phyloP scores from a whole-genome alignment of 2,888 invertebrate species.

The Maniola hyperantus region DNA sequence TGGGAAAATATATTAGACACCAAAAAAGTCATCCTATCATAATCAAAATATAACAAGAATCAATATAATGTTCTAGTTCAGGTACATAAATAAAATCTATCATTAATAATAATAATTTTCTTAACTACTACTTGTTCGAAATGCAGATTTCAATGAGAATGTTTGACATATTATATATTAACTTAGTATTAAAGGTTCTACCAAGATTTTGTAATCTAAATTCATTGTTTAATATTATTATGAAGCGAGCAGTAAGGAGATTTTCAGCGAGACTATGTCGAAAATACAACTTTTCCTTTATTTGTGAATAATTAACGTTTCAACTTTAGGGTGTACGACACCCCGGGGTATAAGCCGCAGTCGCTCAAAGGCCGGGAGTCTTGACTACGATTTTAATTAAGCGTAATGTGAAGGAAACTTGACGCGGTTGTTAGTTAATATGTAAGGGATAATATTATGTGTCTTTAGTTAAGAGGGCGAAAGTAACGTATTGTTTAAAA shows the following conservation, averaged over 20 bases:
- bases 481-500: background rate
- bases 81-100: too few relatives aligned
- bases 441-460: slow-evolving; percentile 14
- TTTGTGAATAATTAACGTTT: slow-evolving; percentile 36
- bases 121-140: too few relatives aligned
- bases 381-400: slow-evolving; percentile 42
- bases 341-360: slow-evolving; percentile 34
- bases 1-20: background rate
- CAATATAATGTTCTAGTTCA: too few relatives aligned
- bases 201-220: background rate
- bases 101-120: too few relatives aligned
- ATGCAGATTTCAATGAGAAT: too few relatives aligned
- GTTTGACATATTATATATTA: too few relatives aligned
- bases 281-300: slow-evolving; percentile 37
- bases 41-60: background rate
- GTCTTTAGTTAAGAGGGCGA: background rate
- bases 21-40: background rate
- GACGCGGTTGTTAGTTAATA: slow-evolving; percentile 26
- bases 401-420: slow-evolving; percentile 35
- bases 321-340: slow-evolving; percentile 39
- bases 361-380: slow-evolving; percentile 28
- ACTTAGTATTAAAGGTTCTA: too few relatives aligned
- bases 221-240: background rate
- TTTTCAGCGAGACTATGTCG: slow-evolving; percentile 5
- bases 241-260: background rate